A percentile compares a stretch with the other conserved stretches of the same genome.
Conservation (phyloP, 1,140 invertebrate genomes). For the Nixonia krombeini region DNA sequence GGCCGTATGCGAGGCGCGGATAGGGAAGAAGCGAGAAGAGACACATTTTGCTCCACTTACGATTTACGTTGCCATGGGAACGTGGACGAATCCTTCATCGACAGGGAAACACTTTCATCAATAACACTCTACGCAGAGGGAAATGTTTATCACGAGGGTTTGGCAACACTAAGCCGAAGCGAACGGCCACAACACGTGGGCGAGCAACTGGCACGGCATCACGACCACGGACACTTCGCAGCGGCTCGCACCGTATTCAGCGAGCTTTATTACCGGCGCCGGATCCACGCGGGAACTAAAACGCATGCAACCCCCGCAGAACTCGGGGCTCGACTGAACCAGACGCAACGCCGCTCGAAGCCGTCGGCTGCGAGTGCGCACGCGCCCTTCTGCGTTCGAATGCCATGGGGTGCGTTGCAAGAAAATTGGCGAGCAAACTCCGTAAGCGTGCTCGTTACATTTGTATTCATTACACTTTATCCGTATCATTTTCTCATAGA, state of each 20-base stretch:
- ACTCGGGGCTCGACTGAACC: conserved; percentile 60
- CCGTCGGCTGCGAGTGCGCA: conserved; percentile 55
- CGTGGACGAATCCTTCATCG: neutral
- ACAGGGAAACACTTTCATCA: neutral
- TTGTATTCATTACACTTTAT: conserved; percentile 36
- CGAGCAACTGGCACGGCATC: conserved; percentile 10
- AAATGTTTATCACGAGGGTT: too few relatives aligned
- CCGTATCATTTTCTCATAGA: conserved; percentile 29
- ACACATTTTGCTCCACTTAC: conserved; percentile 11
- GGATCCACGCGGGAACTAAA: conserved; percentile 41
- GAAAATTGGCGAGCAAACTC: conserved; percentile 40
- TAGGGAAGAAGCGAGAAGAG: neutral
- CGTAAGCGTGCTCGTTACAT: conserved; percentile 29
- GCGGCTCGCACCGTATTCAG: too few relatives aligned
- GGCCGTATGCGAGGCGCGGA: too few relatives aligned
- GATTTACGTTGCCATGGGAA: neutral
- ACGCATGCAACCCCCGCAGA: conserved; percentile 61
- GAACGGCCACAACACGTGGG: conserved; percentile 7
- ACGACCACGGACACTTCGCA: neutral
- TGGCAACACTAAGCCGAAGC: conserved; percentile 14
- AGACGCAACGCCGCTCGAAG: conserved; percentile 30
- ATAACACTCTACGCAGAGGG: conserved; percentile 4
- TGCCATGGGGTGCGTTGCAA: conserved; percentile 23
- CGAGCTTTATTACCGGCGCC: conserved; percentile 25
- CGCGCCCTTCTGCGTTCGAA: conserved; percentile 27